Percentiles rank a stretch among this genome's conserved stretches.
Conservation (phyloP, 2,888 invertebrate species). For the Dicranocentrus wangi region DNA sequence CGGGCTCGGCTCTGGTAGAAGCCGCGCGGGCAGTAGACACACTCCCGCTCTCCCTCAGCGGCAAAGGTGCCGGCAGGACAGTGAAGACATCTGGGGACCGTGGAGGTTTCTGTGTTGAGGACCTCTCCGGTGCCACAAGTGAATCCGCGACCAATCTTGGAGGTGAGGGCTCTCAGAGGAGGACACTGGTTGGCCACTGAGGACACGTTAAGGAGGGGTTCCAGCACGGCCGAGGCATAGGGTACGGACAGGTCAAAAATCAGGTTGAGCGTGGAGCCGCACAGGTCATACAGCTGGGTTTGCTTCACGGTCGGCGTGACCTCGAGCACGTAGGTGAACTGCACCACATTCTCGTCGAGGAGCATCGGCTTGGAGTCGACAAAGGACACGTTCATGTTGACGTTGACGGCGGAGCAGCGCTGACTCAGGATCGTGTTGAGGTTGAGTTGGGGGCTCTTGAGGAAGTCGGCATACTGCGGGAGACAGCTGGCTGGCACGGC, state of each 20-base stretch:
- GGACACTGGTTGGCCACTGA: constrained; percentile 95
- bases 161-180: constrained; percentile 88
- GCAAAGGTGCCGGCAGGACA: constrained; percentile 98
- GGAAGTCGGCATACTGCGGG: constrained; percentile 85
- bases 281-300: constrained; percentile 93
- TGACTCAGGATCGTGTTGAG: constrained; percentile 89
- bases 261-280: constrained; percentile 92
- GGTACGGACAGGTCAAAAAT: constrained; percentile 96
- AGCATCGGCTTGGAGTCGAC: constrained; percentile 86
- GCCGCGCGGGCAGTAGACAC: constrained; percentile 92
- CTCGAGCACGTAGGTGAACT: constrained; percentile 89
- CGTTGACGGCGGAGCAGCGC: constrained; percentile 94
- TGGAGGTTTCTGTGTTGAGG: constrained; percentile 91
- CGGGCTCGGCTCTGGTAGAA: constrained; percentile 94
- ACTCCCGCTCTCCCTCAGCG: constrained; percentile 90
- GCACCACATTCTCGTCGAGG: constrained; percentile 88
- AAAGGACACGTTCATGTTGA: constrained; percentile 94
- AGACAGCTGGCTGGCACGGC: constrained; percentile 89
- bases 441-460: constrained; percentile 83
- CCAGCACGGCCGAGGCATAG: constrained; percentile 91
- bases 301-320: constrained; percentile 91
- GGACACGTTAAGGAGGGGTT: constrained; percentile 89
- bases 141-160: constrained; percentile 90
- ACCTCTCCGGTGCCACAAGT: constrained; percentile 96
- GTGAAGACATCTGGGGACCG: constrained; percentile 93